Evolutionary conservation across 2,113 vertebrate genomes (phyloP).

Genomic region (Neoarius graeffei): DNA sequence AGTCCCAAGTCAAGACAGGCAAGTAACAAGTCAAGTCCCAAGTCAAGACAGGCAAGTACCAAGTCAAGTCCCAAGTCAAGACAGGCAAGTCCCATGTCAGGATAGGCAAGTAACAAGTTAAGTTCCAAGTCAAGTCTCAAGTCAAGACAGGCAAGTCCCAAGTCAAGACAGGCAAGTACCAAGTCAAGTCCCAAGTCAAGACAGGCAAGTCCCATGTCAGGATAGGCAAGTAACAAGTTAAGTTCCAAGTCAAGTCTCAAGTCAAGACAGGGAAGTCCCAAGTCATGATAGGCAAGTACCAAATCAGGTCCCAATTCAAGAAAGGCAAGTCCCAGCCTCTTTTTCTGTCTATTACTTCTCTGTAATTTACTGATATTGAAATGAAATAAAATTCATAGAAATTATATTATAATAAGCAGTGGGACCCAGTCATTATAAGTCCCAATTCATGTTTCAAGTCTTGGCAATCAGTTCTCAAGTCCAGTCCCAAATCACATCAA

Average conservation of each 20-base stretch:
- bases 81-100: neutral
- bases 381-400: too few species aligned
- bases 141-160: too few species aligned
- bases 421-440: neutral
- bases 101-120: too few species aligned
- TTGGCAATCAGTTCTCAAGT: too few species aligned
- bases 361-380: too few species aligned
- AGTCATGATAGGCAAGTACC: neutral
- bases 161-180: neutral
- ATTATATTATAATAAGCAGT: too few species aligned
- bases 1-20: too few species aligned
- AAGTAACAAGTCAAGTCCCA: neutral
- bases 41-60: too few species aligned
- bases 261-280: neutral
- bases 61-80: too few species aligned
- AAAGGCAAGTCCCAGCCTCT: neutral
- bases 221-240: neutral
- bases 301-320: neutral
- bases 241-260: neutral
- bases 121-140: too few species aligned
- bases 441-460: neutral
- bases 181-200: neutral
- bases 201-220: neutral
- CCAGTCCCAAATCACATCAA: neutral
- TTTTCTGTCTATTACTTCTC: too few species aligned